Conservation (phyloP, 2,888 invertebrate species). For the Drosophila kuntzei region DNA sequence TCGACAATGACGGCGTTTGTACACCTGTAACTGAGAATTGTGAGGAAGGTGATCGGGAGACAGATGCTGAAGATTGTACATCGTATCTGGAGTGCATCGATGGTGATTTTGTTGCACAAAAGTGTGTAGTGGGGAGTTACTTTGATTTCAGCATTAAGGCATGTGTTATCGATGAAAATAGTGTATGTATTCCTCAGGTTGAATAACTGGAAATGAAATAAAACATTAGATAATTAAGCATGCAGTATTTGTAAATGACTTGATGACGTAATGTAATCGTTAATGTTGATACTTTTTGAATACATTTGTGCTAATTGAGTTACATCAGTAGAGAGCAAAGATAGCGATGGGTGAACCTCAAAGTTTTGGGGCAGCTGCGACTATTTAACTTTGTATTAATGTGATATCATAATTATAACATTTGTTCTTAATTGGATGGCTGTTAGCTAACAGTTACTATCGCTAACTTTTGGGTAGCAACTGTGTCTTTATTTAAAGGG, state of each 20-base stretch:
- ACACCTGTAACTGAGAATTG: conserved; percentile 16
- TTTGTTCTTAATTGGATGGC: conserved; percentile 36
- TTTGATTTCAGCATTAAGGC: conserved; percentile 9
- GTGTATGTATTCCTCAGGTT: conserved; percentile 7
- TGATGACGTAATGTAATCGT: background rate
- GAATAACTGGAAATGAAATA: conserved; percentile 1
- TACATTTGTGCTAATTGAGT: conserved; percentile 10
- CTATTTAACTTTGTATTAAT: conserved; percentile 9
- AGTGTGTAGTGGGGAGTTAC: conserved; percentile 22
- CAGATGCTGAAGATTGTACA: conserved; percentile 19
- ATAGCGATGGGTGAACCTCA: background rate
- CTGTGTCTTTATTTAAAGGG: conserved; percentile 1
- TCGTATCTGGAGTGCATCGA: conserved; percentile 39
- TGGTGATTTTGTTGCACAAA: conserved; percentile 27
- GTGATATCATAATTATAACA: conserved; percentile 37
- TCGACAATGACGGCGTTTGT: conserved; percentile 29
- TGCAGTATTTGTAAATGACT: background rate
- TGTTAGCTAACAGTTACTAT: conserved; percentile 16
- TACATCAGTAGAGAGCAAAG: background rate
- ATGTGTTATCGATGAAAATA: conserved; percentile 20
- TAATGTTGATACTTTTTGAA: background rate
- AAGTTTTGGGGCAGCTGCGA: conserved; percentile 36
- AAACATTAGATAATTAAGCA: conserved; percentile 4
- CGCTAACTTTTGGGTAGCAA: conserved; percentile 11
- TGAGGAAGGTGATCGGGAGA: conserved; percentile 31